Evolutionary conservation across 2,797 vertebrate genomes (phyloP).

Genomic region (Picus viridis): DNA sequence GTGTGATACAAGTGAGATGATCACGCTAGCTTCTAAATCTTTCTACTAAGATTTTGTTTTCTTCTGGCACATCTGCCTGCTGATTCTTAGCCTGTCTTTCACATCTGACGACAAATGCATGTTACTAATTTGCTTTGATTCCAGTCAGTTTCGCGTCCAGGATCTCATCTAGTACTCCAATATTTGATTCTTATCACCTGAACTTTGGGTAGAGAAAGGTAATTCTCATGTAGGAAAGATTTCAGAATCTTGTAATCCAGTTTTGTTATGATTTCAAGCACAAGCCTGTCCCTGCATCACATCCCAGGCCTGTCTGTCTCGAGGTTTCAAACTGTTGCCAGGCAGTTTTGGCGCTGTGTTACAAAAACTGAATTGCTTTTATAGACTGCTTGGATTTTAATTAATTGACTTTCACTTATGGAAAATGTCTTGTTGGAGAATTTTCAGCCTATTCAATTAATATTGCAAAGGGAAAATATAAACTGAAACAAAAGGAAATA

Average conservation of each 20-base stretch:
- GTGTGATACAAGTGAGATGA: neutral
- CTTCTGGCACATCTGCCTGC: neutral
- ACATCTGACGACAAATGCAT: neutral
- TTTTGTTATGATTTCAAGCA: neutral
- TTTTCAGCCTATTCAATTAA: slow-evolving; percentile 33
- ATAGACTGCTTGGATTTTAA: slow-evolving; percentile 8
- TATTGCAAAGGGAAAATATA: neutral
- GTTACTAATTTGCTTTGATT: neutral
- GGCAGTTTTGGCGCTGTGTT: neutral
- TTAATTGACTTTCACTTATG: neutral
- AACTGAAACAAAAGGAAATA: slow-evolving; percentile 5
- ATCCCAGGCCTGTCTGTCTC: neutral
- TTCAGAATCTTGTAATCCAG: neutral
- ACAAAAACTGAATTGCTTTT: slow-evolving; percentile 28
- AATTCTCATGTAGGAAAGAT: neutral
- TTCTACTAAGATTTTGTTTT: neutral
- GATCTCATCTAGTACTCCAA: neutral
- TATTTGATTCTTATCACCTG: neutral
- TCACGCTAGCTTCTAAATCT: neutral
- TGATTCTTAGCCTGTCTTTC: neutral
- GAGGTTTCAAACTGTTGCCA: neutral
- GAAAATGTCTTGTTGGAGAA: neutral
- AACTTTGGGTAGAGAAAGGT: neutral
- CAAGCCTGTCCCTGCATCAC: neutral
- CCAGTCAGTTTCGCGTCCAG: neutral